Evolutionary conservation across 2,113 vertebrate species (phyloP).

Genomic region (Lepus timidus): DNA sequence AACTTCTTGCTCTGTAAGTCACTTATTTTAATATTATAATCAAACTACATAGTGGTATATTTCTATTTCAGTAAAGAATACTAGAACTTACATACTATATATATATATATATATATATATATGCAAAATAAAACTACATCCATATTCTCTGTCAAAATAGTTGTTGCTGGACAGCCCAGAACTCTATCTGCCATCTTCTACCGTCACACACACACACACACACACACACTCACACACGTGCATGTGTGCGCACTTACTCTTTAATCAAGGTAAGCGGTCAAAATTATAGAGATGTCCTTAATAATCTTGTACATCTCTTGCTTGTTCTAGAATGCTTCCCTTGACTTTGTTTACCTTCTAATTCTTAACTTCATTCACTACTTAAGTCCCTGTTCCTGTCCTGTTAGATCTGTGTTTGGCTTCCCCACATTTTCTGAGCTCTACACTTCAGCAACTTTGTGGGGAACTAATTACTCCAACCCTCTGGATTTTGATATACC

Average conservation of each 20-base stretch:
- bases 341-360: neutral
- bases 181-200: neutral
- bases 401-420: neutral
- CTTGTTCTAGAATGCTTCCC: neutral
- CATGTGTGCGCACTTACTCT: neutral
- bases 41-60: neutral
- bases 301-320: neutral
- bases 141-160: neutral
- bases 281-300: neutral
- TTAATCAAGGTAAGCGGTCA: constrained; percentile 1
- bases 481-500: neutral
- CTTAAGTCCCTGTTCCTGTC: neutral
- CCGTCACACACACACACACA: neutral
- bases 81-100: neutral
- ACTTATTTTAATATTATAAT: constrained; percentile 9
- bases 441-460: neutral
- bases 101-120: neutral
- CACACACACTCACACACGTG: neutral
- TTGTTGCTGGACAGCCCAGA: neutral
- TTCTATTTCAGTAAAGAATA: constrained; percentile 57
- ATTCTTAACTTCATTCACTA: neutral
- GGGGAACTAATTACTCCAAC: neutral
- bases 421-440: neutral
- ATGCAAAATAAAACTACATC: neutral
- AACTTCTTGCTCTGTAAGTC: neutral